Base-by-base conservation (phyloP, 2,888 invertebrate genomes). In the Limulus polyphemus region DNA sequence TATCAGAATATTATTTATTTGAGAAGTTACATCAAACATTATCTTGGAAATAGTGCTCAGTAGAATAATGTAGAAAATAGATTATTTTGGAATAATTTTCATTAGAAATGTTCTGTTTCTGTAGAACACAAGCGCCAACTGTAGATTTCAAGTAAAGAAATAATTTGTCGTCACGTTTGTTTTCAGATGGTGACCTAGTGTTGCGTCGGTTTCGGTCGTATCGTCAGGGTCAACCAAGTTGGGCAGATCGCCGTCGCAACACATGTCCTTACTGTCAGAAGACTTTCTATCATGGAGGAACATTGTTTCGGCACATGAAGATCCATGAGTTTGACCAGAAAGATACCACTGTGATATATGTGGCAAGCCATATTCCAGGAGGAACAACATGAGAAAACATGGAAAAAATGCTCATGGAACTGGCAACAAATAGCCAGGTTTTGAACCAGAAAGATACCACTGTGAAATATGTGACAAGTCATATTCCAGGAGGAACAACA, bases 321-420 rank as follows among this genome's bases (percentile, higher is more conserved):
- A 65, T 65, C 48, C 65, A 65, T 49, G 61, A 55, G 54, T 13
- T 65, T 12, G 49, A 65, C 47, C 63, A 46, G 63, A 65, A 47
- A 65, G 57, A n/a, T 65, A 65, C 58, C 59, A 60, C 12, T 65
- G 65, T 57, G 59, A 65, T 47, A 58, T 63, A 17, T 65, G 65
- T 56, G 49, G 50, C 32, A 65, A 65, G 14, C 50, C 63, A 13
- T 65, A 63, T 32, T 65, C 65, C 5, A 63, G 65, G 65, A 61
- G 60, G 47, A 63, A 65, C 55, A 61, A 62, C 10, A 55, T 65
- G 16, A 63, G 63, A 58, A 59, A 61, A 13, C 65, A 65, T 47
- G 32, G 63, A 14, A 17, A 62, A 14, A 55, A 55, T 14, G 65
- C 63, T 52, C 65, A 65, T 48, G 14, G 49, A 32, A 32, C 32